These are phyloP conservation scores for Menura novaehollandiae DNA, from an alignment of 2,113 vertebrate genomes.

Conservation along the genomic window DNA sequence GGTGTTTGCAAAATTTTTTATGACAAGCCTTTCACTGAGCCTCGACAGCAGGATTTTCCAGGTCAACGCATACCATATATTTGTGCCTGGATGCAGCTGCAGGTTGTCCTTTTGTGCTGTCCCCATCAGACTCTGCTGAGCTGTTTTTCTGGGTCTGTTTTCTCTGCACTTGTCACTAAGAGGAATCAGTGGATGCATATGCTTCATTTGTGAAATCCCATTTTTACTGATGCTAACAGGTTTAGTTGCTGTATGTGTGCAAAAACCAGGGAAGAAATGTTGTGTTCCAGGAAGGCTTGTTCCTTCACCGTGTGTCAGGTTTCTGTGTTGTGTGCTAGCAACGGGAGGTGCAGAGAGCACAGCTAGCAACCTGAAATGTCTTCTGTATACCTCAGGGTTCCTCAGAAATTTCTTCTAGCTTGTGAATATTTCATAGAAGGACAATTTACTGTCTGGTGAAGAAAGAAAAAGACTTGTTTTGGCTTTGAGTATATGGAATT, in stretches of 20 bases:
- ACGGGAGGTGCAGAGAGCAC: neutral
- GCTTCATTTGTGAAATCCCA: neutral
- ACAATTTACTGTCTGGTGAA: neutral
- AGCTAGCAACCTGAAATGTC: neutral
- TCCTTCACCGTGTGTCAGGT: rapidly evolving
- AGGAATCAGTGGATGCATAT: neutral
- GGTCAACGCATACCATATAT: neutral
- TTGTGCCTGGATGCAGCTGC: neutral
- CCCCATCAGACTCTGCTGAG: neutral
- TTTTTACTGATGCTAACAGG: neutral
- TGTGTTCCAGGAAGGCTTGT: neutral
- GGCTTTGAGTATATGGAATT: neutral
- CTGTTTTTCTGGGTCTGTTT: neutral
- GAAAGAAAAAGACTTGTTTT: neutral
- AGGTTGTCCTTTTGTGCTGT: neutral
- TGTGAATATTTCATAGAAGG: neutral
- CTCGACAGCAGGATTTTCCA: neutral
- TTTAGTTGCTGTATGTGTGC: neutral
- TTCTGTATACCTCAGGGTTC: neutral
- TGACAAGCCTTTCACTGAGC: neutral
- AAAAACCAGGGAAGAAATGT: neutral
- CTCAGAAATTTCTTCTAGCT: neutral
- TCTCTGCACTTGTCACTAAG: neutral
- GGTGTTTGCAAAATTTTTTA: neutral
- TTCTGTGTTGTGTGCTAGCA: neutral